phyloP scores from a whole-genome alignment of 2,888 invertebrate species.

The Chrysolina americana region DNA sequence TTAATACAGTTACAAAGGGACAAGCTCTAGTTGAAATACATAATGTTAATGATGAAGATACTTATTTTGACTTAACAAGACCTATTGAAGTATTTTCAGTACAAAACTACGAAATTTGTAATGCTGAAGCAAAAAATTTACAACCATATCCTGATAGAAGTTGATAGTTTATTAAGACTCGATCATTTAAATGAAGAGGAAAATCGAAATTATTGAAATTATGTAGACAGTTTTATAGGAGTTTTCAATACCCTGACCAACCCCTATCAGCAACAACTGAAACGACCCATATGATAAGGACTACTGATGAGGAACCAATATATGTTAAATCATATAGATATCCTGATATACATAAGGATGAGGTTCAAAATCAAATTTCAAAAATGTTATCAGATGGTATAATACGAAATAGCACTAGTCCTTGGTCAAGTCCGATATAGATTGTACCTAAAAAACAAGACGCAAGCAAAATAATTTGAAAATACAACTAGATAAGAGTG shows the following conservation, averaged over 20 bases:
- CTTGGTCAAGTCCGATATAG: too few species aligned
- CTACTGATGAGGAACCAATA: conserved; percentile 20
- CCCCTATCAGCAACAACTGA: conserved; percentile 4
- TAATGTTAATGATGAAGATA: background rate
- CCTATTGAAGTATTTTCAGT: background rate
- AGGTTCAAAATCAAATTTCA: conserved; percentile 23
- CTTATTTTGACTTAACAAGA: background rate
- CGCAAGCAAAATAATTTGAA: too few species aligned
- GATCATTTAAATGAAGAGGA: background rate
- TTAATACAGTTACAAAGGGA: too few species aligned
- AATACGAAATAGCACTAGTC: background rate
- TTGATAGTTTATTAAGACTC: background rate
- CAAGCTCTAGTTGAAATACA: background rate
- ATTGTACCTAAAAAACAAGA: background rate
- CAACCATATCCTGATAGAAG: background rate
- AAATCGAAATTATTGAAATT: background rate
- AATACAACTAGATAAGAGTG: too few species aligned
- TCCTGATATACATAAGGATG: conserved; percentile 25
- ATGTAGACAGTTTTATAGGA: background rate
- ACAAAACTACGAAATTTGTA: background rate
- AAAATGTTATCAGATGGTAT: conserved; percentile 22
- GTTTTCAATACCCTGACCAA: conserved; percentile 12
- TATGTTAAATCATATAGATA: conserved; percentile 26
- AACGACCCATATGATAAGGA: conserved; percentile 10
- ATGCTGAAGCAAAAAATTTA: background rate